Evolutionary conservation across 2,113 vertebrate genomes (phyloP).

Genomic region (Cacatua alba): DNA sequence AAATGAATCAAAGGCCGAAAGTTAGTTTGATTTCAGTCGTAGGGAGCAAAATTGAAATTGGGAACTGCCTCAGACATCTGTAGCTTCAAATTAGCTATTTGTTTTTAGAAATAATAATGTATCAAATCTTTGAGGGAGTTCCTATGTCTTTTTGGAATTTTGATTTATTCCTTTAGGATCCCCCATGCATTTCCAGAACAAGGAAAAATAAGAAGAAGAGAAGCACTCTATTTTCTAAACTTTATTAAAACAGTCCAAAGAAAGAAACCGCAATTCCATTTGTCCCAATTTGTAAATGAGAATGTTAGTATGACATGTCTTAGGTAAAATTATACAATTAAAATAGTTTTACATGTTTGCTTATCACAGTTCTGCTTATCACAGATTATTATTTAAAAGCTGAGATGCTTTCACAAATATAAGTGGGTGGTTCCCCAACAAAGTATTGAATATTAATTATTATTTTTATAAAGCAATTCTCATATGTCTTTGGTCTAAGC

Average conservation of each 20-base stretch:
- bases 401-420: background rate
- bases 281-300: background rate
- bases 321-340: background rate
- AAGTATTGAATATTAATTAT: slow-evolving; percentile 48
- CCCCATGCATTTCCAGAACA: background rate
- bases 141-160: background rate
- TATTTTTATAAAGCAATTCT: slow-evolving; percentile 38
- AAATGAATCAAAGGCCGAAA: background rate
- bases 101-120: slow-evolving; percentile 7
- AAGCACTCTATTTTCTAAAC: background rate
- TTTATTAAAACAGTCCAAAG: background rate
- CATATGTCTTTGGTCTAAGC: slow-evolving; percentile 8
- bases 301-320: background rate
- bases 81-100: slow-evolving; percentile 19
- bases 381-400: background rate
- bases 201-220: background rate
- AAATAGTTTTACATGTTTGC: background rate
- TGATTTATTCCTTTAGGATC: background rate
- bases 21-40: slow-evolving; percentile 6
- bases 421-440: background rate
- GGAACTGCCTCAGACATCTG: background rate
- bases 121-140: background rate
- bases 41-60: background rate
- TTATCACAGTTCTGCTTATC: background rate
- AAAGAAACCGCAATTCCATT: background rate